A percentile compares a stretch with the other conserved stretches of the same genome.
Evolutionary conservation across 2,888 invertebrate genomes (phyloP).

Genomic region (Pheosia gnoma): DNA sequence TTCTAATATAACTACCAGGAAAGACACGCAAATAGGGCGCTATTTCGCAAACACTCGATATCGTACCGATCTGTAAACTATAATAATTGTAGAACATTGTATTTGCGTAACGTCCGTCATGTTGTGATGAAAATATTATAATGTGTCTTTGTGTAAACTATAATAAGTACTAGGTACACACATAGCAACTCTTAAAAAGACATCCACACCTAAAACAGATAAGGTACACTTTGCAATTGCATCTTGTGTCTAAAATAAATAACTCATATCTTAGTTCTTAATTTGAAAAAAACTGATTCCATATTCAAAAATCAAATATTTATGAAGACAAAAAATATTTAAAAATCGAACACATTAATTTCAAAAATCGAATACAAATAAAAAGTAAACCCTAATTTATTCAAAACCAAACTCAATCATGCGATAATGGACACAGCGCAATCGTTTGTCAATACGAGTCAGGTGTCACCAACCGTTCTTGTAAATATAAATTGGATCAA

Average conservation of each 20-base stretch:
- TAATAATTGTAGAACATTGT: slow-evolving; percentile 38
- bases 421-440: slow-evolving; percentile 34
- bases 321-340: background rate
- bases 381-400: background rate
- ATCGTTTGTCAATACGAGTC: slow-evolving; percentile 27
- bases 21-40: slow-evolving; percentile 43
- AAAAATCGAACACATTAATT: background rate
- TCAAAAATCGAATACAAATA: background rate
- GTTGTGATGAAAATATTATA: background rate
- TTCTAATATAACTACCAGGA: slow-evolving; percentile 54
- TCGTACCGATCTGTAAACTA: slow-evolving; percentile 32
- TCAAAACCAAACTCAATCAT: slow-evolving; percentile 11
- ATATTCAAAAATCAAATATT: too few species aligned
- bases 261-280: too few species aligned
- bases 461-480: slow-evolving; percentile 42
- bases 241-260: too few species aligned
- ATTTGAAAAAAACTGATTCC: too few species aligned
- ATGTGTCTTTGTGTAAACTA: too few species aligned
- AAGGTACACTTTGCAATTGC: too few species aligned
- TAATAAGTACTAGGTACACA: too few species aligned
- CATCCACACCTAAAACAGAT: too few species aligned
- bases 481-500: slow-evolving; percentile 46
- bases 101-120: slow-evolving; percentile 31
- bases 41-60: slow-evolving; percentile 51
- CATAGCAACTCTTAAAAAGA: too few species aligned